phyloP scores from a whole-genome alignment of 2,113 vertebrate species.

The Platycercus adscitus region DNA sequence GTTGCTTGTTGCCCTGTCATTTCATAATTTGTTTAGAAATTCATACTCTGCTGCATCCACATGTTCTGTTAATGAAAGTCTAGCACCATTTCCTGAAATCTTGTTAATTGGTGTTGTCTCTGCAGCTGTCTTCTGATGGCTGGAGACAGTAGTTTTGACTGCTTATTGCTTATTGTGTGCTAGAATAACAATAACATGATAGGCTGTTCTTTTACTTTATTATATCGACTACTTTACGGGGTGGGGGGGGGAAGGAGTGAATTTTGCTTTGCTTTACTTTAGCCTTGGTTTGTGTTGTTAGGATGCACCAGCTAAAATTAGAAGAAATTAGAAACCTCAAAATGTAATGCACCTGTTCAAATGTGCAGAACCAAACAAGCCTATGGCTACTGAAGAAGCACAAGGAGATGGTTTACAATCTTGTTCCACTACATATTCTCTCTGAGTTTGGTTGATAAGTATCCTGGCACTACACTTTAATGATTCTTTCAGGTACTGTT shows the following conservation, averaged over 20 bases:
- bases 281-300: neutral
- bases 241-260: neutral
- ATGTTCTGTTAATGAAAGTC: neutral
- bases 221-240: fast-evolving
- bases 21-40: neutral
- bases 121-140: neutral
- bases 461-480: conserved; percentile 28
- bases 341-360: neutral
- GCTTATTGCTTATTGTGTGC: neutral
- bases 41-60: neutral
- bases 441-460: neutral
- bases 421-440: neutral
- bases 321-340: neutral
- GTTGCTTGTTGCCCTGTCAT: neutral
- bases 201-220: neutral
- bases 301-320: neutral
- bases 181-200: neutral
- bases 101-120: neutral
- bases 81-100: neutral
- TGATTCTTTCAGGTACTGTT: neutral
- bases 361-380: neutral
- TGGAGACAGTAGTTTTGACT: neutral
- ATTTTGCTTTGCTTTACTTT: neutral
- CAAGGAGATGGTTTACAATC: neutral
- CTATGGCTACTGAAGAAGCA: neutral